A percentile compares a stretch with the other conserved stretches of the same genome.
These are phyloP conservation scores for Formica aserva DNA, from an alignment of 2,888 invertebrate species.

Conservation along the genomic window DNA sequence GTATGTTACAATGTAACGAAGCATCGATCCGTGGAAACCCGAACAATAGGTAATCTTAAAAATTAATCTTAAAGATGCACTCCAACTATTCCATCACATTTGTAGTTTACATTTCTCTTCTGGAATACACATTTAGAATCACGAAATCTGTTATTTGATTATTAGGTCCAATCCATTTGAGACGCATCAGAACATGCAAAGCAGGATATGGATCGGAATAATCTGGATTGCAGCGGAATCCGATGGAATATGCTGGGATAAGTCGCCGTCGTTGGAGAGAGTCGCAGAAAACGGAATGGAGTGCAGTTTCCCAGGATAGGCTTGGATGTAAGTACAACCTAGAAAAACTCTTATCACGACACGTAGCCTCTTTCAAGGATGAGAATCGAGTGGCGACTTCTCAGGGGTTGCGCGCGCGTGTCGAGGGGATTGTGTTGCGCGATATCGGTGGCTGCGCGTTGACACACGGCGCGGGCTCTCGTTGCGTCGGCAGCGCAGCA, in stretches of 20 bases:
- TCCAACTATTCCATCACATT: background rate
- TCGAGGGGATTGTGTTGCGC: constrained; percentile 54
- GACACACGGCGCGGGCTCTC: constrained; percentile 51
- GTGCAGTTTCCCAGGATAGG: background rate
- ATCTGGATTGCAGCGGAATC: constrained; percentile 4
- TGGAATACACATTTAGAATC: background rate
- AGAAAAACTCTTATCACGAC: constrained; percentile 18
- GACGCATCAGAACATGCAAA: background rate
- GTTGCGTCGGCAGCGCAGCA: constrained; percentile 68
- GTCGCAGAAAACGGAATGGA: background rate
- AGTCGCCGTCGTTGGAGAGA: background rate
- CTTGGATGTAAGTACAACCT: constrained; percentile 42
- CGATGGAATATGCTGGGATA: background rate
- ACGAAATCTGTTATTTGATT: background rate
- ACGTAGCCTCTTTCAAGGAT: constrained; percentile 57
- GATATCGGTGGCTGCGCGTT: constrained; percentile 68
- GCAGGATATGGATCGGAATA: background rate
- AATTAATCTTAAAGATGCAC: background rate
- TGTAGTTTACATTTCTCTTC: background rate
- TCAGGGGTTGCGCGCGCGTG: constrained; percentile 65
- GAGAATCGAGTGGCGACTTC: constrained; percentile 68
- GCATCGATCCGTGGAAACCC: constrained; percentile 8
- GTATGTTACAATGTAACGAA: background rate
- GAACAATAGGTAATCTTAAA: constrained; percentile 7
- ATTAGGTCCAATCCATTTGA: background rate